Conservation (phyloP, 2,797 vertebrate species). For the Enteromius anoplus region DNA sequence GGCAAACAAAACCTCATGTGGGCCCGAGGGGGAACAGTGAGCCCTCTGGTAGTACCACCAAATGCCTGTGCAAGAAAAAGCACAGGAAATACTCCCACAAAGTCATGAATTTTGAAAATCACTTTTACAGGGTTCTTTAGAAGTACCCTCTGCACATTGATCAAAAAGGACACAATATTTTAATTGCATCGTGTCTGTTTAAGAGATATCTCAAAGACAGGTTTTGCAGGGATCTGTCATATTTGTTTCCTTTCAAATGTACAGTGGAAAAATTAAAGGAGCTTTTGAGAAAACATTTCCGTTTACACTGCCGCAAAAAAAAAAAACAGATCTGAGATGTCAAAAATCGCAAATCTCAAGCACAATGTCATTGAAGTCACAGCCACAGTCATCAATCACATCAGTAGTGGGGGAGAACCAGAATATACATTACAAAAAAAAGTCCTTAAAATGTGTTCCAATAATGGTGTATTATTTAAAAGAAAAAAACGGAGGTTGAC, state of each 20-base stretch:
- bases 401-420: not conserved
- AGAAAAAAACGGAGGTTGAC: not conserved
- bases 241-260: constrained; percentile 67
- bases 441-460: not conserved
- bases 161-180: constrained; percentile 45
- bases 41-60: constrained; percentile 73
- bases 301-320: constrained; percentile 56
- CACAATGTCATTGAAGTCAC: constrained; percentile 68
- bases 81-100: constrained; percentile 31
- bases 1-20: constrained; percentile 53
- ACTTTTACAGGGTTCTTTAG: not conserved
- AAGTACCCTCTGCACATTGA: constrained; percentile 36
- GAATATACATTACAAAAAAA: not conserved
- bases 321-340: constrained; percentile 53
- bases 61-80: not conserved
- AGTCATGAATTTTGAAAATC: not conserved
- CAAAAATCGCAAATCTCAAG: constrained; percentile 62
- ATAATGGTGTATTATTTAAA: not conserved
- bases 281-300: constrained; percentile 64
- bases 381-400: constrained; percentile 65
- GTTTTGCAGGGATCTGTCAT: constrained; percentile 76
- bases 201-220: constrained; percentile 69
- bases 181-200: constrained; percentile 29
- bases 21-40: constrained; percentile 60
- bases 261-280: constrained; percentile 58